Percentiles rank a stretch among this genome's conserved stretches.
phyloP scores from a whole-genome alignment of 1,140 invertebrate species.

The Acyrthosiphon pisum region DNA sequence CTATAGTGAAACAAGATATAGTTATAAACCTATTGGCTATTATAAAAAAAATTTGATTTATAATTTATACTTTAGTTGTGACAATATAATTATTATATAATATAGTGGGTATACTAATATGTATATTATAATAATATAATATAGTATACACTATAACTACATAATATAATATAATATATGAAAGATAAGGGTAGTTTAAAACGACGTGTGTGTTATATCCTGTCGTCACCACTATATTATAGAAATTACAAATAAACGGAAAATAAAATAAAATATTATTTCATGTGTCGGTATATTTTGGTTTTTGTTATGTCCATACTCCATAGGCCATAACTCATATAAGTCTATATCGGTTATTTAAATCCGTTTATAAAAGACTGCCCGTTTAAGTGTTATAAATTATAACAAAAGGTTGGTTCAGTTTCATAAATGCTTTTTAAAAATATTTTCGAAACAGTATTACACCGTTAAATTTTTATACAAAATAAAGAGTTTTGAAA shows the following conservation, averaged over 20 bases:
- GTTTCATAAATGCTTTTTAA: background rate
- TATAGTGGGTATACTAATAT: too few species aligned
- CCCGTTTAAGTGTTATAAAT: background rate
- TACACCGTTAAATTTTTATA: background rate
- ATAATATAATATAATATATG: background rate
- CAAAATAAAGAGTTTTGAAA: background rate
- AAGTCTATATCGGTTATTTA: background rate
- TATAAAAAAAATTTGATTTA: background rate
- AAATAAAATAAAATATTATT: conserved; percentile 11
- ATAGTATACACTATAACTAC: background rate
- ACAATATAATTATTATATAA: too few species aligned
- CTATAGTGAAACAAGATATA: background rate
- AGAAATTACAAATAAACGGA: background rate
- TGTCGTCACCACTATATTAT: background rate
- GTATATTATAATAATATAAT: background rate
- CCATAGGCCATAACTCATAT: background rate
- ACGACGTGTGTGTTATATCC: background rate
- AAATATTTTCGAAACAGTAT: background rate
- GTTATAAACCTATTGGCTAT: too few species aligned
- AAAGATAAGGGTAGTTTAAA: background rate
- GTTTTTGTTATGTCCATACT: background rate
- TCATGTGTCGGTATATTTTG: background rate
- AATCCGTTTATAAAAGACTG: background rate
- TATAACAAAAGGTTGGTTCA: background rate
- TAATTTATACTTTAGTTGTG: background rate